Conservation (phyloP, 2,113 vertebrate species). For the Alouatta palliata region DNA sequence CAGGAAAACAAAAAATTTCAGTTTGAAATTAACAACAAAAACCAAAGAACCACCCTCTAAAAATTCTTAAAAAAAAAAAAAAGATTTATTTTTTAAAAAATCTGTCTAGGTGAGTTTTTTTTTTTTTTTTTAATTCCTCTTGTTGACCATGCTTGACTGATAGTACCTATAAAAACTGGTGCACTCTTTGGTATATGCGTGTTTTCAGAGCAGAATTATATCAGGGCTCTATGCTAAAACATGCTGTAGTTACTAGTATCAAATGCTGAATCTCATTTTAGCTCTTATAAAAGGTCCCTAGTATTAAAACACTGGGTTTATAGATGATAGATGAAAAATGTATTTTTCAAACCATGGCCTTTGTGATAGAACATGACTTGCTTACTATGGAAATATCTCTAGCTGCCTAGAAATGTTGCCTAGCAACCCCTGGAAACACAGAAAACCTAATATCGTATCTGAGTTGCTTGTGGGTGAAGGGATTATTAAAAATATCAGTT, state of each 20-base stretch:
- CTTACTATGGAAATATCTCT: slow-evolving; percentile 73
- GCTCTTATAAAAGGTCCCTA: slow-evolving; percentile 65
- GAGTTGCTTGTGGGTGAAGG: slow-evolving; percentile 66
- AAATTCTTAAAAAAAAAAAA: slow-evolving; percentile 20
- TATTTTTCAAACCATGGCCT: slow-evolving; percentile 67
- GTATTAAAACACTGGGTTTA: slow-evolving; percentile 71
- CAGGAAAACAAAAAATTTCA: background rate
- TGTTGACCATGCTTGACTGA: slow-evolving; percentile 29
- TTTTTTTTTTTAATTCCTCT: slow-evolving; percentile 11
- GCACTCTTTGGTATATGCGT: background rate
- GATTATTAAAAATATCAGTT: slow-evolving; percentile 66
- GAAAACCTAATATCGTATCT: slow-evolving; percentile 70
- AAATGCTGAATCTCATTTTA: slow-evolving; percentile 70
- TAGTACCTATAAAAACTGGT: background rate
- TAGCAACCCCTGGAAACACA: slow-evolving; percentile 81
- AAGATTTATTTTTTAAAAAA: background rate
- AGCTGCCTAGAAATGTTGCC: slow-evolving; percentile 81
- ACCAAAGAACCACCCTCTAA: background rate
- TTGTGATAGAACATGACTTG: slow-evolving; percentile 75
- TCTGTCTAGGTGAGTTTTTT: background rate
- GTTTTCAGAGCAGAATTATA: slow-evolving; percentile 43
- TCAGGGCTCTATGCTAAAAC: background rate
- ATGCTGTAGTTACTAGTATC: slow-evolving; percentile 53
- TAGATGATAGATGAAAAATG: slow-evolving; percentile 77
- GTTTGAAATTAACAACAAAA: slow-evolving; percentile 53